A percentile compares a stretch with the other conserved stretches of the same genome.
These are phyloP conservation scores for Tupiocoris notatus DNA, from an alignment of 2,888 invertebrate species.

Conservation along the genomic window DNA sequence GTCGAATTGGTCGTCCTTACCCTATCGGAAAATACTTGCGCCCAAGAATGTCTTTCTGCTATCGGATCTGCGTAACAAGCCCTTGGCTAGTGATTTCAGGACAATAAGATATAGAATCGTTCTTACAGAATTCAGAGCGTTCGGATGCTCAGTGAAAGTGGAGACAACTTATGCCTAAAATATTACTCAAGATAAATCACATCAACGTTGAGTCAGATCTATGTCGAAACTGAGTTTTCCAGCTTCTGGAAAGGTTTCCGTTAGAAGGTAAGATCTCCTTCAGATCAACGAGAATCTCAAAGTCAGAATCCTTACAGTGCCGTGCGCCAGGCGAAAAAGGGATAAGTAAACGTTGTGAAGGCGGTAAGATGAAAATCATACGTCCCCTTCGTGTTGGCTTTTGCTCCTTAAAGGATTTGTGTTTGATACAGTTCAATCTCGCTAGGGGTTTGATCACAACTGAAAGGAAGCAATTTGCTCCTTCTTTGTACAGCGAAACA, in stretches of 20 bases:
- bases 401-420: slow-evolving; percentile 40
- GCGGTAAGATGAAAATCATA: slow-evolving; percentile 26
- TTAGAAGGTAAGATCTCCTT: neutral
- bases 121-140: too few relatives aligned
- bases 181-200: too few relatives aligned
- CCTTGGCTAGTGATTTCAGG: too few relatives aligned
- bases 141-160: too few relatives aligned
- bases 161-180: too few relatives aligned
- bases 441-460: slow-evolving; percentile 38
- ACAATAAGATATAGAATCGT: too few relatives aligned
- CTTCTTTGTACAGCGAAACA: slow-evolving; percentile 30
- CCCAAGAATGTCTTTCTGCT: too few relatives aligned
- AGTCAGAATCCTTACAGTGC: neutral
- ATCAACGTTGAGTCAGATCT: too few relatives aligned
- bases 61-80: too few relatives aligned
- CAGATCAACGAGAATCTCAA: neutral
- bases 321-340: neutral
- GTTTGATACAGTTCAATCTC: slow-evolving; percentile 44
- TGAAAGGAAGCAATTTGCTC: slow-evolving; percentile 43
- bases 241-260: neutral
- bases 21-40: too few relatives aligned
- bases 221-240: too few relatives aligned
- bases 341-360: neutral
- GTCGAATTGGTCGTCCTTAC: too few relatives aligned
- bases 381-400: slow-evolving; percentile 17